A percentile compares a stretch with the other conserved stretches of the same genome.
Evolutionary conservation across 2,113 vertebrate species (phyloP).

Genomic region (Ancistrus triradiatus): DNA sequence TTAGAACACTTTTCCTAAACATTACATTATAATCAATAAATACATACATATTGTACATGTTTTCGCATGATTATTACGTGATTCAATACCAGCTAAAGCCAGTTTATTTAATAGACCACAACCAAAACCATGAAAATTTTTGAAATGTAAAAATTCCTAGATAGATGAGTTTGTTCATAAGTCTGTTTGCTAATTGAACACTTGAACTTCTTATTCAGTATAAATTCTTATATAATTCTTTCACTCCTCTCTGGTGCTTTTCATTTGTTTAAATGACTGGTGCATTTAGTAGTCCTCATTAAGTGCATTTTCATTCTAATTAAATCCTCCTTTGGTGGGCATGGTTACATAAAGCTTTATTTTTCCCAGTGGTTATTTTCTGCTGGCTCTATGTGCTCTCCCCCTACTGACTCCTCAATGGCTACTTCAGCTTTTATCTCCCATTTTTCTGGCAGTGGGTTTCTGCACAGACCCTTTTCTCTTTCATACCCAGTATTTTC

Average conservation of each 20-base stretch:
- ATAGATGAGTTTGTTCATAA: too few species aligned
- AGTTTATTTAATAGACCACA: too few species aligned
- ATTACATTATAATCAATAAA: too few species aligned
- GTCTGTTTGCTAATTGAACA: constrained; percentile 4
- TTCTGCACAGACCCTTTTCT: constrained; percentile 40
- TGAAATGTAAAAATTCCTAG: too few species aligned
- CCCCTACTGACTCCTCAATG: constrained; percentile 22
- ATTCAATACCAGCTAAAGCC: too few species aligned
- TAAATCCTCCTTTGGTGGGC: constrained; percentile 33
- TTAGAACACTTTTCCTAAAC: too few species aligned
- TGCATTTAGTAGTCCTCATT: too few species aligned
- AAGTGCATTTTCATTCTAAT: too few species aligned
- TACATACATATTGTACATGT: too few species aligned
- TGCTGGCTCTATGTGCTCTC: background rate
- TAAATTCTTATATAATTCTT: too few species aligned
- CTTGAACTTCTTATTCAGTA: background rate
- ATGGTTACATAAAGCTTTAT: constrained; percentile 34
- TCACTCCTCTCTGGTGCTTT: background rate
- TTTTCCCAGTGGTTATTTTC: constrained; percentile 34
- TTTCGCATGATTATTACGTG: too few species aligned
- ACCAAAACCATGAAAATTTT: too few species aligned
- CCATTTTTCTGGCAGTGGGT: constrained; percentile 40
- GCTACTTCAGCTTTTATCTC: constrained; percentile 49
- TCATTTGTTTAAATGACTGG: constrained; percentile 9
- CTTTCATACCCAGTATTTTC: constrained; percentile 48